Evolutionary conservation across 2,113 vertebrate genomes (phyloP), one percentile per base, ranked within the genome.

Genomic region (Pseudopipra pipra): DNA sequence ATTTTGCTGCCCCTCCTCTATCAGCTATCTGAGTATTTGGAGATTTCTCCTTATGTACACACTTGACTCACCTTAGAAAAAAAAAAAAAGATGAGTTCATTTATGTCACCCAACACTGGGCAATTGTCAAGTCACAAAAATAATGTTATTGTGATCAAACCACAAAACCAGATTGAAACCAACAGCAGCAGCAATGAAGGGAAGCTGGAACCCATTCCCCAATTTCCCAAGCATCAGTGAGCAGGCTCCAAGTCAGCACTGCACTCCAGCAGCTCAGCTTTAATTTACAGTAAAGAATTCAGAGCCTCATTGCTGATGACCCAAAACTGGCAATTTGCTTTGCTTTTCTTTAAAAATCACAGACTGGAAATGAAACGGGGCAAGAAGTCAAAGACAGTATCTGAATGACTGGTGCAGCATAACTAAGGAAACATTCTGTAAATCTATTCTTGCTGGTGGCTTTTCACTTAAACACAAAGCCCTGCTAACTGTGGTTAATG

Each of bases 171-270:
- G 87, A 89, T 43, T 89, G 94, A 85, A 89, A 54, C 62, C 87
- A 95, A 76, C 84, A 91, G 87, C 89, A 79, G 89, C 17, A 78
- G 86, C 89, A 79, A 49, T 8, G 87, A 79, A 52, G 70, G 59
- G 87, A 37, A 79, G 54, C 85, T 79, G 89, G 75, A 93, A 95
- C 67, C 58, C 94, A 73, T 85, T 85, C 81, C 37, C 87, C 46
- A 55, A 96, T 95, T 95, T 87, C 59, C 5, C 81, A 91, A 44
- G 95, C 81, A 52, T 54, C 94, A 89, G 30, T 41, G 84, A 96
- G 81, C 93, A 94, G 89, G 61, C 24, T 77, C 18, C 77, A 52
- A 23, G 73, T 84, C 51, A 0, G 49, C 15, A 25, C 83, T 15
- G 46, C 11, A 6, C 56, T 86, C 68, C 80, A 71, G 93, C 68